Conservation (phyloP, 2,113 vertebrate genomes). For the Myiopsitta monachus region DNA sequence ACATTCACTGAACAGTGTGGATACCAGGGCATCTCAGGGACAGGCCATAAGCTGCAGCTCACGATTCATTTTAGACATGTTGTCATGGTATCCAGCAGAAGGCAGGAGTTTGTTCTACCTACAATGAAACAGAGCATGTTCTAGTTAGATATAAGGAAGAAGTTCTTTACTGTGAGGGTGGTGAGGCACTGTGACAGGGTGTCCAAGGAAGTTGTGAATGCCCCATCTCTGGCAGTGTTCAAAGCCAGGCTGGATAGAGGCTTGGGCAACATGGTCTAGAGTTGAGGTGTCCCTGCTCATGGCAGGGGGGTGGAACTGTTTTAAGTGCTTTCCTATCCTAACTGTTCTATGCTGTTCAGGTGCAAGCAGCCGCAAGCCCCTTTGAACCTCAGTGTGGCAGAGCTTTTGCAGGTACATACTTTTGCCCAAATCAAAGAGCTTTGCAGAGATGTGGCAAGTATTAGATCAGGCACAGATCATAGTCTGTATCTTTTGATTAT, state of each 20-base stretch:
- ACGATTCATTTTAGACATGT: neutral
- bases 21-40: neutral
- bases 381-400: neutral
- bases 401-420: neutral
- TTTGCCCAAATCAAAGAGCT: neutral
- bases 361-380: neutral
- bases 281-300: neutral
- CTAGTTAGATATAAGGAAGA: neutral
- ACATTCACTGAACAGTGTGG: neutral
- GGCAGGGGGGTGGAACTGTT: neutral
- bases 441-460: neutral
- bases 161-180: neutral
- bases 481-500: neutral
- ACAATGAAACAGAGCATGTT: neutral
- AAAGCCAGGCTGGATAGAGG: neutral
- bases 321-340: neutral
- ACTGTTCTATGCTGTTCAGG: neutral
- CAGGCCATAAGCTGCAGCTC: neutral
- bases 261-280: neutral
- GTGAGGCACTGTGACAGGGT: neutral
- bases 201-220: neutral
- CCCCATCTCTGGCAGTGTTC: neutral
- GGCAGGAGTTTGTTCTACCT: neutral
- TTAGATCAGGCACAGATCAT: neutral
- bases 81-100: neutral